Base-by-base conservation (phyloP, 2,888 invertebrate species). In the Andrena trimmerana region DNA sequence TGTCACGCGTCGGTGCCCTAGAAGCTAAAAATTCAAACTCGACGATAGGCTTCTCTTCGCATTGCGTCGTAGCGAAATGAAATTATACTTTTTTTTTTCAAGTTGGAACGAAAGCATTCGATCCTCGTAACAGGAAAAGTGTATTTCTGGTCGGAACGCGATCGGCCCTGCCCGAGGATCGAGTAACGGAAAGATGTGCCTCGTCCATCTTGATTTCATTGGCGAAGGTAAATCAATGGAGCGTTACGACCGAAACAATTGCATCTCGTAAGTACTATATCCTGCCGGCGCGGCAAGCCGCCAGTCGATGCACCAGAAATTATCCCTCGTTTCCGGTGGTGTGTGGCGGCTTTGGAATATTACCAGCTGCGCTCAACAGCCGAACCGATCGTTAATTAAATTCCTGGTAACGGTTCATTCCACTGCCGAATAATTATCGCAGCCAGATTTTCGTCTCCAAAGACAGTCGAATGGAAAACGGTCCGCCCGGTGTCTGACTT, bases 301-400 rank as follows among this genome's bases (percentile, higher is more conserved):
- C 78, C n/a, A 33, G 36, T 29, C 79, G 62, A 81, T 81, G 65
- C 68, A 66, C 54, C 65, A 81, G 81, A 81, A 80, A 81, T 81
- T 80, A 80, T 81, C 81, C 81, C 74, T 50, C 59, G 81, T 81
- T 81, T 81, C 81, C 81, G 81, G 81, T 68, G 54, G 81, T 57
- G 20, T 52, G 20, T 20, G 20, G 42, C 63, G 20, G 36, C 54
- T 63, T 72, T 48, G 73, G 48, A 70, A 57, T 73, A 81, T 69
- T 68, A 65, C 73, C 62, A 67, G 63, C 81, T 54, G 81, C 65
- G 66, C 60, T 48, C 63, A 62, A 54, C 66, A 42, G 42, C 33
- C 81, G 50, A 68, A 69, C 54, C 42, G 62, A 63, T 68, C 67
- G 62, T 81, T 72, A 81, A 81, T 81, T 81, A 73, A 73, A 68